Evolutionary conservation across 1,140 invertebrate species (phyloP), one percentile per base, ranked within the genome.

Genomic region (Formica selysi): DNA sequence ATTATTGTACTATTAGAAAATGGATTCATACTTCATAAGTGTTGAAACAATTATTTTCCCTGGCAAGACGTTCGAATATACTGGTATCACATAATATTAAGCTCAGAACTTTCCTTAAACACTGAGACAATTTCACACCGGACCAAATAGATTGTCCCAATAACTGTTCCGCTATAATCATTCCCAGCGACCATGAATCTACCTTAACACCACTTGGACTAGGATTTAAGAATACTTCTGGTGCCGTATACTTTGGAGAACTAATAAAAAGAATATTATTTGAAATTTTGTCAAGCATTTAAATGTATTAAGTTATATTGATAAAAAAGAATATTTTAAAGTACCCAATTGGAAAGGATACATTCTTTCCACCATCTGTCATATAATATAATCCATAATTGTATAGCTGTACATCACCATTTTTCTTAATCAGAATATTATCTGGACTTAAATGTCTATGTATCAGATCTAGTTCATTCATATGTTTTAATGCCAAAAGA

Each of bases 381-480:
- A 99, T 99, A 92, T 98, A 97, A 95, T 98, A 98, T 73, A 99
- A 94, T 11, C 98, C 99, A 96, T 98, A 99, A 95, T 99, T 98
- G 90, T 98, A 98, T 41, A 99, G 92, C 93, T 99, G 98, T 0
- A 98, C 97, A 92, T 97, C 96, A 51, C 96, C 96, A 90, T 96
- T 94, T 57, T 95, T 95, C 93, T 98, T 97, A 19, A 99, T 93
- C 11, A 99, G 95, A 89, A 99, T 97, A 95, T 98, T 98, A 86
- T 98, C 97, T 78, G 97, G 97, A 86, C 96, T 97, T 29, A 99
- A 94, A 94, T 97, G 98, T 88, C 98, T 96, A 92, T 98, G 97
- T 11, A 97, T 97, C 65, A 99, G 96, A 71, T 97, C 96, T 80
- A 97, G 95, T 26, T 96, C 92, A 93, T 99, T 97, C 16, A 99